These are phyloP conservation scores for Hoplostethus mediterraneus DNA, from an alignment of 2,797 vertebrate species.

Conservation along the genomic window DNA sequence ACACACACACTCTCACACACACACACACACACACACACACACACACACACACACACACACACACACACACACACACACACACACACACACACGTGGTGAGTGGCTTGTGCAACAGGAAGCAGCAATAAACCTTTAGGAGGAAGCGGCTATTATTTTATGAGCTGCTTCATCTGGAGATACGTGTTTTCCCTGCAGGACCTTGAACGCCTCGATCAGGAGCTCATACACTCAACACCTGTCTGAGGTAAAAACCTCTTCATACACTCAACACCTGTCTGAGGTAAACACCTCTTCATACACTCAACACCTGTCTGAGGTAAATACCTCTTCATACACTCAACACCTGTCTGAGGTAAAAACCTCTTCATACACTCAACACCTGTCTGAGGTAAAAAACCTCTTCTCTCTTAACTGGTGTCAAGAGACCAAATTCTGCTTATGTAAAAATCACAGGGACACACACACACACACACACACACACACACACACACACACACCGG, in stretches of 20 bases:
- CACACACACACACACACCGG: neutral
- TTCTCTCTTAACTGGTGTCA: no score
- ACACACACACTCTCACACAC: no score
- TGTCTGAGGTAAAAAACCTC: no score
- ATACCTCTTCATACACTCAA: neutral
- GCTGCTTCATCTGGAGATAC: conserved; percentile 26
- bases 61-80: neutral
- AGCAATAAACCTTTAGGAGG: conserved; percentile 27
- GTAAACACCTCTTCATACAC: no score
- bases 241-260: no score
- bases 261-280: conserved; percentile 7
- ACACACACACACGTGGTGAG: neutral
- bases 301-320: conserved; percentile 14
- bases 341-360: no score
- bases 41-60: no score
- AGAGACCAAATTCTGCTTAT: no score
- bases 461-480: conserved; percentile 10
- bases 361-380: neutral
- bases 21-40: no score
- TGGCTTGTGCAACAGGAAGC: neutral
- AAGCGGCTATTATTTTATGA: conserved; percentile 38
- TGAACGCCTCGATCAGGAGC: neutral
- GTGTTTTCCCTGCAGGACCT: no score
- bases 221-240: conserved; percentile 4
- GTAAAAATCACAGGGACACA: no score